Conservation (phyloP, 2,888 invertebrate species). For the Drosophila differens region DNA sequence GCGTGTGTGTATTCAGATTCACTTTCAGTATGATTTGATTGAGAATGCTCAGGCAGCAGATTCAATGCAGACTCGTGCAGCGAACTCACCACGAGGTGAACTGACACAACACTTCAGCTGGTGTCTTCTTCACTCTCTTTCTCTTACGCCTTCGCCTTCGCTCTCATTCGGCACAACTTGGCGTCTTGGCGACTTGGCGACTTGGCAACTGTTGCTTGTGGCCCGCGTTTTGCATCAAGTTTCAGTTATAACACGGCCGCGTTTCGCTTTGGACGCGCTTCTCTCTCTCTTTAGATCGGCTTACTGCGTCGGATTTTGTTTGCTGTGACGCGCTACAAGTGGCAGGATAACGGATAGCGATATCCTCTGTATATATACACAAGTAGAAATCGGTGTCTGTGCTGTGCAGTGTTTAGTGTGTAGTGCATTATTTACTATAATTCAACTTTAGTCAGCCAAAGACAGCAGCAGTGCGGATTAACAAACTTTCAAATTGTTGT, state of each 20-base stretch:
- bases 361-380: conserved; percentile 1
- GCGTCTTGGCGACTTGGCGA: conserved; percentile 24
- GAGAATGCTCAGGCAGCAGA: conserved; percentile 64
- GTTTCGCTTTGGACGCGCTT: conserved; percentile 79
- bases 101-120: conserved; percentile 1
- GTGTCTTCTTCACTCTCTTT: conserved; percentile 42
- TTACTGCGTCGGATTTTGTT: conserved; percentile 14
- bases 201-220: conserved; percentile 55
- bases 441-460: not conserved
- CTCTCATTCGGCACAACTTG: conserved; percentile 14
- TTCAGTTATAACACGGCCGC: conserved; percentile 81
- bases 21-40: conserved; percentile 72
- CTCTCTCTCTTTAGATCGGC: conserved; percentile 19
- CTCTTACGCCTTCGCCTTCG: conserved; percentile 19
- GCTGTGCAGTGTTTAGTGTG: conserved; percentile 40
- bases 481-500: conserved; percentile 20
- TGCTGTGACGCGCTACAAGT: conserved; percentile 29
- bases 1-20: conserved; percentile 67
- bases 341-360: conserved; percentile 36
- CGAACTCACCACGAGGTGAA: conserved; percentile 59
- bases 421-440: conserved; percentile 24
- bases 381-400: conserved; percentile 19
- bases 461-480: conserved; percentile 49
- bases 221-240: conserved; percentile 63
- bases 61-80: conserved; percentile 9